Percentiles rank a stretch among this genome's conserved stretches.
Evolutionary conservation across 2,888 invertebrate species (phyloP).

Genomic region (Enchytraeus crypticus): DNA sequence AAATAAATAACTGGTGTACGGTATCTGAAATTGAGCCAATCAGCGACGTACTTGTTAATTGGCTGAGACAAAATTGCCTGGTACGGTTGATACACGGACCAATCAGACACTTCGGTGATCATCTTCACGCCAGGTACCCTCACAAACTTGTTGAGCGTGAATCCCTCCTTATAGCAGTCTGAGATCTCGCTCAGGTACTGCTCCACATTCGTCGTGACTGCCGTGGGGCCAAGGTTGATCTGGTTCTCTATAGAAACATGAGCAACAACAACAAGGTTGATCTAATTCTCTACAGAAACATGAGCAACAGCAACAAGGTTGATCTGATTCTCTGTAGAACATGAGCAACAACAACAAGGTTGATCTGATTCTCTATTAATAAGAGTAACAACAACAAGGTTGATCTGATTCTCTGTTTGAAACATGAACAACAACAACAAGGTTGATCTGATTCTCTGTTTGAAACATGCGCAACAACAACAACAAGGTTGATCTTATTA

Average conservation of each 20-base stretch:
- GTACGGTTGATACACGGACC: conserved; percentile 23
- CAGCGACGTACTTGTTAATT: too few species aligned
- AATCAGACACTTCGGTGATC: conserved; percentile 21
- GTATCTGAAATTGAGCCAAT: too few species aligned
- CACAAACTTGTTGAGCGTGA: conserved; percentile 19
- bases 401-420: conserved; percentile 20
- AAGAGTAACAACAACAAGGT: conserved; percentile 12
- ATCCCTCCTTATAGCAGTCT: conserved; percentile 23
- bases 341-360: not conserved
- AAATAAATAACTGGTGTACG: too few species aligned
- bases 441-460: conserved; percentile 24
- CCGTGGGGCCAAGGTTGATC: conserved; percentile 24
- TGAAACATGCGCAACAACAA: not conserved
- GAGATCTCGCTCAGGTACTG: conserved; percentile 14
- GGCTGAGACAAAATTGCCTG: conserved; percentile 27
- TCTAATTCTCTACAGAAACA: conserved; percentile 15
- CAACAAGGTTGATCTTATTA: conserved; percentile 10
- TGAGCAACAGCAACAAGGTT: not conserved
- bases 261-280: not conserved
- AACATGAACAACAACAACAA: conserved; percentile 4
- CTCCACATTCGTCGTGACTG: conserved; percentile 26
- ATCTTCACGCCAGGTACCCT: conserved; percentile 22
- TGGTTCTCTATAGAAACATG: conserved; percentile 15
- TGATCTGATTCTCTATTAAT: conserved; percentile 20
- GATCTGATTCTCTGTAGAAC: conserved; percentile 18